Conservation (phyloP, 2,797 vertebrate species). For the Hipposideros larvatus region DNA sequence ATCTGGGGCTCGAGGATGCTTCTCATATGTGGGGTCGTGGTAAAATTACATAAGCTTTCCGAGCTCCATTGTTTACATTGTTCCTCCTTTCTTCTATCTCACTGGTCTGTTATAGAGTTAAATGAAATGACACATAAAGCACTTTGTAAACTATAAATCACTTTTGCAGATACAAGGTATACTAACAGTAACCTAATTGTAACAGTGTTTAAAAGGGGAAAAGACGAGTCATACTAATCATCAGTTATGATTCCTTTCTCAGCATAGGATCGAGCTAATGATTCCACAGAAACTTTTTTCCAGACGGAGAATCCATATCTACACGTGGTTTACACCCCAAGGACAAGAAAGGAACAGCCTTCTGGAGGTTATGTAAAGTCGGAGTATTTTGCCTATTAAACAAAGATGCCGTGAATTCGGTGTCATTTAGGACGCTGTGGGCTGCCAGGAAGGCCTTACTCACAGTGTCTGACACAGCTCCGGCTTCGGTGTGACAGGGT, state of each 20-base stretch:
- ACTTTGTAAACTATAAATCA: not conserved
- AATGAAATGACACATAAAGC: not conserved
- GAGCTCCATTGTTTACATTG: not conserved
- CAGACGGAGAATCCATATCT: not conserved
- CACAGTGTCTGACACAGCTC: not conserved
- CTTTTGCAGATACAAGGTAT: not conserved
- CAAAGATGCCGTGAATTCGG: not conserved
- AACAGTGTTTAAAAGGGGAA: not conserved
- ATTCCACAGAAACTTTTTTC: not conserved
- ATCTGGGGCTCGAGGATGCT: not conserved
- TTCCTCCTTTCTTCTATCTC: not conserved
- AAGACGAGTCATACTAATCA: not conserved
- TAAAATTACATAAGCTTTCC: not conserved
- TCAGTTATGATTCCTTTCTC: not conserved
- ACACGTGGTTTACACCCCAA: not conserved
- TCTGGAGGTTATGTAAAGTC: not conserved
- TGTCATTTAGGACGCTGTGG: not conserved
- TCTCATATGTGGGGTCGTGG: too few species aligned
- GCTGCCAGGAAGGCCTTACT: not conserved
- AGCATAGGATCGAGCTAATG: not conserved
- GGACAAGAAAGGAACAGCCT: not conserved
- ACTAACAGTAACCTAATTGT: not conserved
- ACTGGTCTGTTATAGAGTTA: not conserved
- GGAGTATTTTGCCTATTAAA: not conserved
- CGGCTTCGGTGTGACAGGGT: too few species aligned